These are phyloP conservation scores for Drosophila siamana DNA, from an alignment of 2,888 invertebrate species.

Conservation along the genomic window DNA sequence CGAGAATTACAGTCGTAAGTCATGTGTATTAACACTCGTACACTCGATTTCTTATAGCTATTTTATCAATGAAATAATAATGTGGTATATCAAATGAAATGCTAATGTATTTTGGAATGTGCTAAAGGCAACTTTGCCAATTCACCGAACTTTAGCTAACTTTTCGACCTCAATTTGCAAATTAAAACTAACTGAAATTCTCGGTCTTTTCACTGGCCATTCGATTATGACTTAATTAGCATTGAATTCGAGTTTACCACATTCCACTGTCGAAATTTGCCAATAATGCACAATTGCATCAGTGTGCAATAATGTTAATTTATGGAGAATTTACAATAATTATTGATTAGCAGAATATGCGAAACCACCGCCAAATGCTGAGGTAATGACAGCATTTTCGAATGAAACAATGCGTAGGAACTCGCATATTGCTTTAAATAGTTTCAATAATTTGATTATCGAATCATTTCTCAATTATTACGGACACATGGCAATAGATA, in stretches of 20 bases:
- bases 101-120: too few relatives aligned
- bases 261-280: slow-evolving; percentile 21
- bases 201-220: neutral
- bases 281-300: slow-evolving; percentile 18
- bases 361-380: neutral
- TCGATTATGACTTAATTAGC: slow-evolving; percentile 21
- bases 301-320: slow-evolving; percentile 21
- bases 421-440: slow-evolving; percentile 6
- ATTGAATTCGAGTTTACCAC: slow-evolving; percentile 28
- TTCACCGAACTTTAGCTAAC: too few relatives aligned
- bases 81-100: neutral
- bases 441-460: slow-evolving; percentile 55
- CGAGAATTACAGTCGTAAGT: neutral
- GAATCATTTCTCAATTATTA: slow-evolving; percentile 51
- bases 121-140: too few relatives aligned
- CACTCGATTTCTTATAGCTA: neutral
- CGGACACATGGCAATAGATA: slow-evolving; percentile 20
- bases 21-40: neutral
- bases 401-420: slow-evolving; percentile 3
- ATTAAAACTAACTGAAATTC: slow-evolving; percentile 2
- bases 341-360: slow-evolving; percentile 23
- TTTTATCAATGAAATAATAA: neutral
- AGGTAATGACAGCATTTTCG: slow-evolving; percentile 19
- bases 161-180: slow-evolving; percentile 5
- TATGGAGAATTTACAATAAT: slow-evolving; percentile 7